phyloP scores from a whole-genome alignment of 2,888 invertebrate species.

The Chorisops tibialis region DNA sequence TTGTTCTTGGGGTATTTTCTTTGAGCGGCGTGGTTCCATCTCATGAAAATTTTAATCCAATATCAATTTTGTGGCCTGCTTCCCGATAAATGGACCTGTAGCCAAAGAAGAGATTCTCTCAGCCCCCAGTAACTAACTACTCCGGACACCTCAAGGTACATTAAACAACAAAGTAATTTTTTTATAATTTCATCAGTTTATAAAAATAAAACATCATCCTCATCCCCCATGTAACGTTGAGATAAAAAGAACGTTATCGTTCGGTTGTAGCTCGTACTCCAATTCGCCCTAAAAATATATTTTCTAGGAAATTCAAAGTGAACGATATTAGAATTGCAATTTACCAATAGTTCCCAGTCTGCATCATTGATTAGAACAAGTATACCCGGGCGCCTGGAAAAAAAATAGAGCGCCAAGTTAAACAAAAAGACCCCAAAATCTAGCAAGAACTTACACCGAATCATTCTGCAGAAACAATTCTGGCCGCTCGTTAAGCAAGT shows the following conservation, averaged over 20 bases:
- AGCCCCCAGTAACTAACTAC: too few species aligned
- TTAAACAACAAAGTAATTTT: too few species aligned
- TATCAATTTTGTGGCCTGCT: too few species aligned
- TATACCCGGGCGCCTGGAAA: constrained; percentile 74
- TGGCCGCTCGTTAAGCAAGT: constrained; percentile 76
- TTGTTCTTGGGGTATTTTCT: too few species aligned
- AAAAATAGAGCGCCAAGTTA: constrained; percentile 39
- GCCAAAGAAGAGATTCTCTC: too few species aligned
- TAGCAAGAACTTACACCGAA: constrained; percentile 48
- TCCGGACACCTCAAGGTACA: too few species aligned
- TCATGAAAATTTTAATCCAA: too few species aligned
- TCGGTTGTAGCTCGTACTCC: constrained; percentile 65
- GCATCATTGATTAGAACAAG: constrained; percentile 90
- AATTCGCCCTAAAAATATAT: constrained; percentile 57
- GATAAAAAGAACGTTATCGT: constrained; percentile 75
- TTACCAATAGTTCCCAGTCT: constrained; percentile 80
- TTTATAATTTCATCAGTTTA: too few species aligned
- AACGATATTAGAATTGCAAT: too few species aligned
- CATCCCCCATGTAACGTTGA: constrained; percentile 82
- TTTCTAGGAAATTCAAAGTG: too few species aligned
- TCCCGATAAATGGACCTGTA: too few species aligned
- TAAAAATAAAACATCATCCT: constrained; percentile 34
- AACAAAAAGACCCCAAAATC: background rate
- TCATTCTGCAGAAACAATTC: constrained; percentile 63
- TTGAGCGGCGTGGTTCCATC: too few species aligned